Evolutionary conservation across 2,888 invertebrate species (phyloP).

Genomic region (Pristionchus arcanus): DNA sequence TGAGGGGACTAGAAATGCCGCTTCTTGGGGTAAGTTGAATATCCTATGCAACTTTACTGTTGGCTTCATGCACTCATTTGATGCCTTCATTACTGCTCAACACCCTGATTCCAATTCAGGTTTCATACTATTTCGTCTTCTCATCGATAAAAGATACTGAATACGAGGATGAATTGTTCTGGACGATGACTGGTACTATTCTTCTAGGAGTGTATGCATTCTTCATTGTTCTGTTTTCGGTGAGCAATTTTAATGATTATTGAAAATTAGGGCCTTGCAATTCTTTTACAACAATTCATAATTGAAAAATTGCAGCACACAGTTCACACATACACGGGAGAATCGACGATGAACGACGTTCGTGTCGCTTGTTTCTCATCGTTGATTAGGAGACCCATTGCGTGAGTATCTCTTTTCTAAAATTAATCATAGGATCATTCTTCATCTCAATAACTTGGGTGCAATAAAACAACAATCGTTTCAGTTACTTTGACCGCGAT

Average conservation of each 20-base stretch:
- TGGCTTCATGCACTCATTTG: too few relatives aligned
- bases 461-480: not conserved
- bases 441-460: not conserved
- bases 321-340: not conserved
- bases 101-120: not conserved
- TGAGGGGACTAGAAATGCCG: conserved; percentile 24
- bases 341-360: not conserved
- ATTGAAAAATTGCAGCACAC: not conserved
- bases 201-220: not conserved
- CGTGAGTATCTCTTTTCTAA: not conserved
- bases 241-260: not conserved
- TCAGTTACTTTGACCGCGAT: not conserved
- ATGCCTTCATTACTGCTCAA: too few relatives aligned
- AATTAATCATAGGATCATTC: not conserved
- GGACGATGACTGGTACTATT: conserved; percentile 6
- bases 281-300: too few relatives aligned
- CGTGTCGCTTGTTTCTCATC: conserved; percentile 14
- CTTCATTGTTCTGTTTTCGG: not conserved
- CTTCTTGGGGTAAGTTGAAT: not conserved
- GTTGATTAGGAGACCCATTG: not conserved
- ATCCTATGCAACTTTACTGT: too few relatives aligned
- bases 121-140: conserved; percentile 20
- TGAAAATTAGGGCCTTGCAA: too few relatives aligned
- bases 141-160: not conserved
- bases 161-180: not conserved